These are phyloP conservation scores for Cantharis rustica DNA, from an alignment of 2,888 invertebrate species.

Conservation along the genomic window DNA sequence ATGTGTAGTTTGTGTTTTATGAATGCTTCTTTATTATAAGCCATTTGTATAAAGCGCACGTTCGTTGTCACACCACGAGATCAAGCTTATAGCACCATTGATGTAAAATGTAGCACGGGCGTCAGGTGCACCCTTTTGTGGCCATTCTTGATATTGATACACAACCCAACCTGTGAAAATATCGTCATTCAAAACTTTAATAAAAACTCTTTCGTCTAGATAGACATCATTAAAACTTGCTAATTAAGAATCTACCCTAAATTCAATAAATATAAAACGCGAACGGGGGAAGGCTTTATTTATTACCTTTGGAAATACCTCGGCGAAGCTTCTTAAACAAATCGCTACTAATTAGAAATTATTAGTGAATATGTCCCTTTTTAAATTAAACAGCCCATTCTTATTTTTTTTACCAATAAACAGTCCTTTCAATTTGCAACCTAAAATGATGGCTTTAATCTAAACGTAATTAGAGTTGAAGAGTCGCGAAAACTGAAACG, in stretches of 20 bases:
- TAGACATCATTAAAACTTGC: conserved; percentile 46
- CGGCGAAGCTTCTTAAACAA: conserved; percentile 31
- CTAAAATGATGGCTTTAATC: conserved; percentile 32
- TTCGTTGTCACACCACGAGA: conserved; percentile 53
- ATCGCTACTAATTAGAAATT: conserved; percentile 38
- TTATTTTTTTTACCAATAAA: conserved; percentile 24
- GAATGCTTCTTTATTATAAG: conserved; percentile 46
- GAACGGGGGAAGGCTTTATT: conserved; percentile 28
- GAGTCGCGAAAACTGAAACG: conserved; percentile 20
- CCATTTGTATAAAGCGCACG: conserved; percentile 55
- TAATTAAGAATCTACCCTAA: conserved; percentile 45
- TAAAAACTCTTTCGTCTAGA: conserved; percentile 23
- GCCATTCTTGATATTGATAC: conserved; percentile 18
- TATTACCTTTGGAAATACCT: conserved; percentile 27
- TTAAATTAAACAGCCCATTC: conserved; percentile 6
- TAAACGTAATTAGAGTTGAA: conserved; percentile 34
- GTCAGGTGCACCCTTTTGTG: conserved; percentile 42
- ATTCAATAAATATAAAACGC: conserved; percentile 36
- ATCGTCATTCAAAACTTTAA: conserved; percentile 19
- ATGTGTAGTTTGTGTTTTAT: conserved; percentile 56
- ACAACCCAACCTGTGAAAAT: conserved; percentile 29
- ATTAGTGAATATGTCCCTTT: conserved; percentile 27
- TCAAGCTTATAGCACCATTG: conserved; percentile 52
- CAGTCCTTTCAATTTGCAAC: conserved; percentile 31
- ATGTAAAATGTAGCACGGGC: conserved; percentile 50